Percentiles rank a stretch among this genome's conserved stretches.
phyloP scores from a whole-genome alignment of 2,113 vertebrate species.

The Ageneiosus marmoratus region DNA sequence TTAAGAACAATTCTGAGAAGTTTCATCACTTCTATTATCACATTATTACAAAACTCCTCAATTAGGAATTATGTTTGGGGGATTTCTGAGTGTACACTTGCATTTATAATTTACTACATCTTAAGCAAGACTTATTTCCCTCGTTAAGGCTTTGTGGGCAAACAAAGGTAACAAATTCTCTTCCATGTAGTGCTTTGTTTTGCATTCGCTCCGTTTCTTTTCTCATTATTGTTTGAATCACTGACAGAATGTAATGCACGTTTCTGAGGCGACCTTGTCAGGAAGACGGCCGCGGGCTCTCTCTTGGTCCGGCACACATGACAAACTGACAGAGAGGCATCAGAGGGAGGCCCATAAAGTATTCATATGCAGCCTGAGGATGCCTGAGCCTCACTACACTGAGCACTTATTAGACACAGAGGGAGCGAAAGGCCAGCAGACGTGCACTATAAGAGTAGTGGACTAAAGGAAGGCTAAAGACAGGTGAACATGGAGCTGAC shows the following conservation, averaged over 20 bases:
- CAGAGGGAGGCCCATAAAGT: conserved; percentile 57
- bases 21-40: background rate
- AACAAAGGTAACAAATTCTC: conserved; percentile 3
- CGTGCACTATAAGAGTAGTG: conserved; percentile 24
- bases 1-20: background rate
- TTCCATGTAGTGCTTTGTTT: conserved; percentile 21
- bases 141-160: background rate
- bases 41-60: background rate
- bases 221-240: conserved; percentile 12
- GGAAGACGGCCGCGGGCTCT: conserved; percentile 22
- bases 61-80: too few relatives aligned
- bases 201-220: conserved; percentile 13
- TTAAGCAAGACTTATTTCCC: background rate
- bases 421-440: conserved; percentile 27
- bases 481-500: background rate
- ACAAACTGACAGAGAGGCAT: conserved; percentile 57
- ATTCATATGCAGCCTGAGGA: conserved; percentile 55
- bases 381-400: conserved; percentile 13
- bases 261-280: conserved; percentile 49
- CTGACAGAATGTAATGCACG: background rate
- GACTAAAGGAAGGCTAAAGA: conserved; percentile 16
- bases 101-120: background rate
- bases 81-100: too few relatives aligned
- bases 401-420: conserved; percentile 38
- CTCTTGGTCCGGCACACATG: conserved; percentile 44